phyloP scores from a whole-genome alignment of 2,113 vertebrate species.

The Montifringilla adamsi region DNA sequence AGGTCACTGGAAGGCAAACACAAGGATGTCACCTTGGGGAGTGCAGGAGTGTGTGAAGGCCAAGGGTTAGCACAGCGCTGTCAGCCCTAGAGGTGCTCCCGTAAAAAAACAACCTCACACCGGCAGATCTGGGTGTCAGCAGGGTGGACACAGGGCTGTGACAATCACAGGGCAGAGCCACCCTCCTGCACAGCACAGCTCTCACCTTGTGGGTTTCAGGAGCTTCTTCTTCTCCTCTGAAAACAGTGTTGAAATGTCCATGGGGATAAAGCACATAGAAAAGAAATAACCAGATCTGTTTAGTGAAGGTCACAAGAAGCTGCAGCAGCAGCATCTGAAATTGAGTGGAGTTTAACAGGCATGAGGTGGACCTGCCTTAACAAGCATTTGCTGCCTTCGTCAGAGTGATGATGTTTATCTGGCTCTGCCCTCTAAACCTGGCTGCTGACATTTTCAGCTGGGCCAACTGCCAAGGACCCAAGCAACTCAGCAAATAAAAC shows the following conservation, averaged over 20 bases:
- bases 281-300: background rate
- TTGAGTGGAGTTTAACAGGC: background rate
- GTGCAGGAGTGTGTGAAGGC: background rate
- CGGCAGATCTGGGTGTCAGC: background rate
- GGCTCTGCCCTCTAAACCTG: background rate
- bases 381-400: background rate
- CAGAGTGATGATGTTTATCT: background rate
- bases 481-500: background rate
- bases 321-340: background rate
- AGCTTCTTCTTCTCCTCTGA: conserved; percentile 57
- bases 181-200: background rate
- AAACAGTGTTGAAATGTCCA: background rate
- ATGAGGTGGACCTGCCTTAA: rapidly evolving
- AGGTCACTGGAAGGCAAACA: conserved; percentile 26
- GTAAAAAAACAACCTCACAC: background rate
- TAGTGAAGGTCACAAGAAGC: background rate
- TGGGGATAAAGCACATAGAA: background rate
- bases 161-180: background rate
- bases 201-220: conserved; percentile 53
- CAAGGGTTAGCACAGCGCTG: background rate
- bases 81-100: background rate
- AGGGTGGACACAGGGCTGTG: background rate
- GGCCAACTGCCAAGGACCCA: background rate
- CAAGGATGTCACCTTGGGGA: background rate
- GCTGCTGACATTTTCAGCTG: background rate